Percentiles rank a stretch among this genome's conserved stretches.
phyloP scores from a whole-genome alignment of 2,113 vertebrate species.

The Salvelinus alpinus region DNA sequence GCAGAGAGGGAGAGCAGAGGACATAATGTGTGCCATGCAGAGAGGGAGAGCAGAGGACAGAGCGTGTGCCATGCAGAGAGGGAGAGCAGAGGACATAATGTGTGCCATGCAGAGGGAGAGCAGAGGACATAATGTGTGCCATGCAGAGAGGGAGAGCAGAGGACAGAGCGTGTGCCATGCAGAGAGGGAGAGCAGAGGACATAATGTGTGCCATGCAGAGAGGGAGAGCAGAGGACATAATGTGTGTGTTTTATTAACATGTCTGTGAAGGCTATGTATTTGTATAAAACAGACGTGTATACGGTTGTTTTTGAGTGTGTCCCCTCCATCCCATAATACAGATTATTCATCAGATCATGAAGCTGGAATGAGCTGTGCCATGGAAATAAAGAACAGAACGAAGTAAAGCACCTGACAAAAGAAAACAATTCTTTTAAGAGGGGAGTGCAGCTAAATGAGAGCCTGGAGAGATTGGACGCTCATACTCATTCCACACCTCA shows the following conservation, averaged over 20 bases:
- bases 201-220: too few relatives aligned
- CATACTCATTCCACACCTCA: conserved; percentile 38
- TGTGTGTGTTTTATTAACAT: not conserved
- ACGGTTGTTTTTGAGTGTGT: conserved; percentile 1
- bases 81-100: too few relatives aligned
- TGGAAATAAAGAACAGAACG: conserved; percentile 59
- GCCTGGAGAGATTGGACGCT: conserved; percentile 49
- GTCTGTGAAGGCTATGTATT: not conserved
- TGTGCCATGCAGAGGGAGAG: too few relatives aligned
- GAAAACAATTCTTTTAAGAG: conserved; percentile 55
- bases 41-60: too few relatives aligned
- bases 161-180: too few relatives aligned
- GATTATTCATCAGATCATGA: conserved; percentile 68
- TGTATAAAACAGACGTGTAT: conserved; percentile 4
- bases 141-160: too few relatives aligned
- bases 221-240: too few relatives aligned
- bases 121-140: fast-evolving
- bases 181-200: too few relatives aligned
- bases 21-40: fast-evolving
- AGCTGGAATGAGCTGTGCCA: conserved; percentile 63
- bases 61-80: too few relatives aligned
- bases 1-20: too few relatives aligned
- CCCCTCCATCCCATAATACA: conserved; percentile 17
- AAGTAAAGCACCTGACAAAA: conserved; percentile 53
- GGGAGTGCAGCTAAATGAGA: conserved; percentile 44